phyloP scores from a whole-genome alignment of 1,140 invertebrate genomes.

The Leptopilina clavipes region DNA sequence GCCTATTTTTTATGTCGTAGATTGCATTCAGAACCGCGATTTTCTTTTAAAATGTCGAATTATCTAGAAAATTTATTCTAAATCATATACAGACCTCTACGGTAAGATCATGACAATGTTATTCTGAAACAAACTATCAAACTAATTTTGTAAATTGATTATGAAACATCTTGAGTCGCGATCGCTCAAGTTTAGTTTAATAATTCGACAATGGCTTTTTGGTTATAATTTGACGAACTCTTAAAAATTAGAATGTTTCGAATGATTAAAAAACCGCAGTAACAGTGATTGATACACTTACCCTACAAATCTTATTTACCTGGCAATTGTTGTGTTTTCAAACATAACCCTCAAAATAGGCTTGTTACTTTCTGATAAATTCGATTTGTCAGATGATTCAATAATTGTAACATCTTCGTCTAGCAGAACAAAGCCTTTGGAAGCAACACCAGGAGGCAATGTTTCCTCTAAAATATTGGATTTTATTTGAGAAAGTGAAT shows the following conservation, averaged over 20 bases:
- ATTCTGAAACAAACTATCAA: no score
- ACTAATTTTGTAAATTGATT: no score
- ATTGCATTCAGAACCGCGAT: no score
- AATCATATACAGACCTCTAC: no score
- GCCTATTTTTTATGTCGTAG: no score
- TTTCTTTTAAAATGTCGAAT: no score
- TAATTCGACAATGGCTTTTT: no score
- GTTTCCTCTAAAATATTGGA: slow-evolving; percentile 51
- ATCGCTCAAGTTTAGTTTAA: no score
- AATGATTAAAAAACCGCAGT: slow-evolving; percentile 18
- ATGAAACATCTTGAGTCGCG: no score
- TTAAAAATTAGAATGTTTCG: not conserved
- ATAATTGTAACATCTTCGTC: slow-evolving; percentile 52
- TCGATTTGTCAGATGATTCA: not conserved
- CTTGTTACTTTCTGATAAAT: slow-evolving; percentile 21
- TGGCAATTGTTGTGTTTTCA: slow-evolving; percentile 56
- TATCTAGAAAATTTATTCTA: no score
- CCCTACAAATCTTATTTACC: slow-evolving; percentile 48
- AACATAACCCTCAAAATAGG: slow-evolving; percentile 66
- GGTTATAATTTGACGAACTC: no score
- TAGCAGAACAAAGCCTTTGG: slow-evolving; percentile 56
- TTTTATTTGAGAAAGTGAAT: not conserved
- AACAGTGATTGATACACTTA: slow-evolving; percentile 30
- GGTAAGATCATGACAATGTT: no score
- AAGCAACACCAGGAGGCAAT: slow-evolving; percentile 56